Conservation (phyloP, 2,888 invertebrate genomes). For the Tipula lateralis region DNA sequence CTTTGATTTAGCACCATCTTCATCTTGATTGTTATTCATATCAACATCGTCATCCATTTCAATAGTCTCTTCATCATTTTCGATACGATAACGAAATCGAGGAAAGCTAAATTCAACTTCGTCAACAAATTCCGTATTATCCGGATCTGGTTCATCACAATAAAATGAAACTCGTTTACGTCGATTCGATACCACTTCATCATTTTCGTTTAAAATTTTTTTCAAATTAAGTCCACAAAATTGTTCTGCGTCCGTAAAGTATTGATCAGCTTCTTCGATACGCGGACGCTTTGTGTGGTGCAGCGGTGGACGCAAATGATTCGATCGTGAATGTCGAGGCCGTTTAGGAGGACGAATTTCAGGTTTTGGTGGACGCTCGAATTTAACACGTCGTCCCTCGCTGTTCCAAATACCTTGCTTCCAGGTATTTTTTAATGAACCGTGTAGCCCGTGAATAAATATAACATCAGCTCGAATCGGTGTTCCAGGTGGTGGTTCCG, state of each 20-base stretch:
- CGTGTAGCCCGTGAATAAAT: conserved; percentile 69
- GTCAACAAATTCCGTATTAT: conserved; percentile 41
- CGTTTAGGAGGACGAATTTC: conserved; percentile 47
- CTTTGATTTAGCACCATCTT: background rate
- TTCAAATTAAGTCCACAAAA: background rate
- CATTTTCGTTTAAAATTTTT: conserved; percentile 34
- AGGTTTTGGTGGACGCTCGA: conserved; percentile 46
- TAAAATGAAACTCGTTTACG: conserved; percentile 37
- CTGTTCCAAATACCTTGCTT: conserved; percentile 66
- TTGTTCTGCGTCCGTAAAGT: conserved; percentile 31
- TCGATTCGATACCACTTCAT: conserved; percentile 32
- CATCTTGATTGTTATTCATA: conserved; percentile 3
- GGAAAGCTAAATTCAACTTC: conserved; percentile 47
- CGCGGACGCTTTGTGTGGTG: conserved; percentile 37
- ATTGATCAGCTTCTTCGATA: background rate
- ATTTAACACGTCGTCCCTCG: conserved; percentile 45
- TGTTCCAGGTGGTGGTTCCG: conserved; percentile 44
- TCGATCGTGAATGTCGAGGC: conserved; percentile 44
- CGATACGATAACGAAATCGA: conserved; percentile 45
- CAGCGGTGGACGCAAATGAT: conserved; percentile 41
- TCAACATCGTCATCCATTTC: background rate
- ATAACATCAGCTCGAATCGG: conserved; percentile 62
- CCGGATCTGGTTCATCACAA: conserved; percentile 41
- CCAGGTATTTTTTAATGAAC: conserved; percentile 77
- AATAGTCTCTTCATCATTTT: conserved; percentile 40